Conservation (phyloP, 2,888 invertebrate genomes). For the Iselma pallidipennis region DNA sequence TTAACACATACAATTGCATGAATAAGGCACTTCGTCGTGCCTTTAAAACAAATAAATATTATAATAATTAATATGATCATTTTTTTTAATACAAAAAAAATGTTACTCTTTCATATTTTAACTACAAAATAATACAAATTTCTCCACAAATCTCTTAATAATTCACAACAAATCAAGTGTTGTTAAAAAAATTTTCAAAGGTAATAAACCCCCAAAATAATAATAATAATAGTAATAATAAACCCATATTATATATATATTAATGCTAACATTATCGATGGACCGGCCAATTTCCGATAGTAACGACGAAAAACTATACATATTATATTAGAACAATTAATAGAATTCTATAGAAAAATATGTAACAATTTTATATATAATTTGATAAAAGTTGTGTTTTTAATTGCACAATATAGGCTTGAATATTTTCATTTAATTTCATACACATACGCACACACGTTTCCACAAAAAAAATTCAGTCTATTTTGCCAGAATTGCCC, state of each 20-base stretch:
- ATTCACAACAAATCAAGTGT: constrained; percentile 10
- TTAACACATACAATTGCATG: constrained; percentile 41
- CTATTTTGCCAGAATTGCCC: background rate
- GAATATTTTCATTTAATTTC: background rate
- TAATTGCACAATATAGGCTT: background rate
- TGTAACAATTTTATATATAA: background rate
- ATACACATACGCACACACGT: background rate
- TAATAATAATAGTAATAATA: constrained; percentile 13
- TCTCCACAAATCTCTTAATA: background rate
- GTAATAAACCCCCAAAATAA: background rate
- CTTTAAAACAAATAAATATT: constrained; percentile 25
- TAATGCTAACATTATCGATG: background rate
- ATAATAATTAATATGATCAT: constrained; percentile 32
- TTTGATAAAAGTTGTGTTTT: background rate
- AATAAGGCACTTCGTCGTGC: constrained; percentile 34
- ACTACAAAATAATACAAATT: background rate
- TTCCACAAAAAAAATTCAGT: constrained; percentile 2
- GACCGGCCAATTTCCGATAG: background rate
- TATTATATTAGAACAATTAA: background rate
- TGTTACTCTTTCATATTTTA: constrained; percentile 17
- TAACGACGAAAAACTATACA: background rate
- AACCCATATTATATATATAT: constrained; percentile 14
- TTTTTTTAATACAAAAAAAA: constrained; percentile 26
- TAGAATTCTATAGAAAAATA: background rate
- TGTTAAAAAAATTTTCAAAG: background rate